A percentile compares a stretch with the other conserved stretches of the same genome.
phyloP scores from a whole-genome alignment of 2,113 vertebrate species.

The Tupaia chinensis region DNA sequence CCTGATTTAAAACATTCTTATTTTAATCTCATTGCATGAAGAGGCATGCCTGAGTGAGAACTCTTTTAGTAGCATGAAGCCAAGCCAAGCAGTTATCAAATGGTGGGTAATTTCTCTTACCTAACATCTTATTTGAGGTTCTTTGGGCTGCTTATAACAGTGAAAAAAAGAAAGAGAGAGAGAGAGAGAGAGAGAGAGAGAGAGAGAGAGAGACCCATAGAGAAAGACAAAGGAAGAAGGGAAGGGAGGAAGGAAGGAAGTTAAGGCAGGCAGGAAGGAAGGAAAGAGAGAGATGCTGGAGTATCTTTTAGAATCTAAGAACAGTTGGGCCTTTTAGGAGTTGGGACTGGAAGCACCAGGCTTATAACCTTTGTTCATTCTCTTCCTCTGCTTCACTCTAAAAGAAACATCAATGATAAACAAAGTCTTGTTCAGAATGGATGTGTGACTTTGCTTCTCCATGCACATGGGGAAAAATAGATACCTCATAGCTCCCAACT shows the following conservation, averaged over 20 bases:
- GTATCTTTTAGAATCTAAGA: background rate
- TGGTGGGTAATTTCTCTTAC: background rate
- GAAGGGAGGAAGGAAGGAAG: no score
- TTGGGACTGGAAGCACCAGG: background rate
- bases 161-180: background rate
- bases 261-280: background rate
- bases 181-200: background rate
- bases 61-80: background rate
- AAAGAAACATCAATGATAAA: slow-evolving; percentile 6
- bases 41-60: background rate
- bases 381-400: background rate
- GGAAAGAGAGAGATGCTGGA: background rate
- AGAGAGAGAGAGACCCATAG: background rate
- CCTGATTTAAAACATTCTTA: no score
- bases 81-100: background rate
- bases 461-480: background rate
- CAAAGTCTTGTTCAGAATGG: background rate
- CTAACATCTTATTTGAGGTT: background rate
- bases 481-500: background rate
- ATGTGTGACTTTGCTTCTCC: background rate
- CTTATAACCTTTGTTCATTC: background rate
- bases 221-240: no score
- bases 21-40: background rate
- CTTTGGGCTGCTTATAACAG: slow-evolving; percentile 42
- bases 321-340: background rate